These are phyloP conservation scores for Hirtodrosophila alboralis DNA, from an alignment of 2,888 invertebrate species.

Conservation along the genomic window DNA sequence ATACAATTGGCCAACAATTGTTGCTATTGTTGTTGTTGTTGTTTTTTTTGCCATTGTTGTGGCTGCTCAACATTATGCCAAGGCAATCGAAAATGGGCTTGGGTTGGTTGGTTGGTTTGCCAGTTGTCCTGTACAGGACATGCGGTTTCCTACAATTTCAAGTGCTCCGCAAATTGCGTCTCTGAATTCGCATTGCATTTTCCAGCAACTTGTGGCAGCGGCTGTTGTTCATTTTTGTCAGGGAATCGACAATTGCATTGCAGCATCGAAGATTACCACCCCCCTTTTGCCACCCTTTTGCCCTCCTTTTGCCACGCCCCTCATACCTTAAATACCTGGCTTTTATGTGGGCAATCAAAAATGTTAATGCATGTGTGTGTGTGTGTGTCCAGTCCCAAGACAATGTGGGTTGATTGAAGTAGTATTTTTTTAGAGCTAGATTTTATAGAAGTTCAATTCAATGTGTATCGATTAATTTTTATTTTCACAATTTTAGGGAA, in stretches of 20 bases:
- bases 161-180: slow-evolving; percentile 42
- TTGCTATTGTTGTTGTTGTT: slow-evolving; percentile 17
- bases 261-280: neutral
- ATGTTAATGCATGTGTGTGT: neutral
- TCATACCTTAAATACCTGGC: no score
- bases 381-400: no score
- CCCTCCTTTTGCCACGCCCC: no score
- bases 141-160: slow-evolving; percentile 62
- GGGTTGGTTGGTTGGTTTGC: no score
- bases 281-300: neutral
- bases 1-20: slow-evolving; percentile 66
- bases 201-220: slow-evolving; percentile 21
- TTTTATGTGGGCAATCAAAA: neutral
- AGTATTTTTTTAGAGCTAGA: no score
- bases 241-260: slow-evolving; percentile 18
- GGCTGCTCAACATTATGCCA: slow-evolving; percentile 38
- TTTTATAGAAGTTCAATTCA: no score
- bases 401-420: no score
- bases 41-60: slow-evolving; percentile 21
- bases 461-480: no score
- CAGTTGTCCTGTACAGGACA: slow-evolving; percentile 35
- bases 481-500: no score
- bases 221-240: slow-evolving; percentile 33
- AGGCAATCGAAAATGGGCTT: slow-evolving; percentile 51
- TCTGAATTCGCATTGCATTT: slow-evolving; percentile 7